Percentiles rank a stretch among this genome's conserved stretches.
These are phyloP conservation scores for Oscheius sp. DNA, from an alignment of 1,140 invertebrate genomes.

Conservation along the genomic window DNA sequence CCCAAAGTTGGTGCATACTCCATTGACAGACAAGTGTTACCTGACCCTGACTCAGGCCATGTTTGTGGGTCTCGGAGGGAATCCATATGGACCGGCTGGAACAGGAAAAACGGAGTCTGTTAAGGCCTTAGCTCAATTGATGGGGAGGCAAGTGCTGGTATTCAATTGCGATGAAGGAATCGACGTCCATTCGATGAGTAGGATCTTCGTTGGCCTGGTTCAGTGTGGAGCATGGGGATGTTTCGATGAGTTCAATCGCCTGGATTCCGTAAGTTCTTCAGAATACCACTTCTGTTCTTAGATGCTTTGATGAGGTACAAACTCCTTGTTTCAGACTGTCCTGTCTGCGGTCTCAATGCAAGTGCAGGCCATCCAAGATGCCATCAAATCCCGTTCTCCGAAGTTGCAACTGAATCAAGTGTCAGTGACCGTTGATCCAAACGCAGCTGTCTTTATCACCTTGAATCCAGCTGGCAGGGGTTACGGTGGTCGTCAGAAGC, in stretches of 20 bases:
- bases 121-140: conserved; percentile 66
- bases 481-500: conserved; percentile 94
- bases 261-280: conserved; percentile 76
- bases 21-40: conserved; percentile 95
- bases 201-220: conserved; percentile 92
- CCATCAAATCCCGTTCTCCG: conserved; percentile 65
- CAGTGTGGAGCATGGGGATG: conserved; percentile 98
- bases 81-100: conserved; percentile 96
- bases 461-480: conserved; percentile 85
- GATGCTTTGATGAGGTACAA: background rate
- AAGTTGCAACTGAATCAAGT: conserved; percentile 32
- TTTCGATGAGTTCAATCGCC: conserved; percentile 98
- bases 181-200: conserved; percentile 71
- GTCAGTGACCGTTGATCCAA: conserved; percentile 72
- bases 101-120: conserved; percentile 99
- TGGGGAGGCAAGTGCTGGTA: conserved; percentile 73
- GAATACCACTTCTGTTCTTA: background rate
- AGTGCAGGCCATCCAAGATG: conserved; percentile 98
- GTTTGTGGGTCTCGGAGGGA: conserved; percentile 90
- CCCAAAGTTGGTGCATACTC: conserved; percentile 91
- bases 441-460: conserved; percentile 99
- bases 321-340: conserved; percentile 43
- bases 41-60: conserved; percentile 98
- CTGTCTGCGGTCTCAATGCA: conserved; percentile 97
- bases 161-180: conserved; percentile 93